Percentiles rank a stretch among this genome's conserved stretches.
These are phyloP conservation scores for Lepas anatifera DNA, from an alignment of 2,888 invertebrate genomes.

Conservation along the genomic window DNA sequence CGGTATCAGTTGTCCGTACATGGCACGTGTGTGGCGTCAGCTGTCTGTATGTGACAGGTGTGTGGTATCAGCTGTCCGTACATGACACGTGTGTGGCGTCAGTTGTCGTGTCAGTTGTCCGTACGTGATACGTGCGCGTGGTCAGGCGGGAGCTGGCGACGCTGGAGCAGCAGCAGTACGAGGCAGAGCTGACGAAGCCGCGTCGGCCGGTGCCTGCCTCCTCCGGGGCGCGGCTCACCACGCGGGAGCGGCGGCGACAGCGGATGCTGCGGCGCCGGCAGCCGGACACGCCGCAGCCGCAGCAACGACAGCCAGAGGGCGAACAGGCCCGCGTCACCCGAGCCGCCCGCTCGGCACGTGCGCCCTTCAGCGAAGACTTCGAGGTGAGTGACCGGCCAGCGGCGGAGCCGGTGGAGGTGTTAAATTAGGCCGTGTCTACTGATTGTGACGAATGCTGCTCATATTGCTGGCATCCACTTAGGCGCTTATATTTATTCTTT, in stretches of 20 bases:
- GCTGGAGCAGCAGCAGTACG: neutral
- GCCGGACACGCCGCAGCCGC: constrained; percentile 2
- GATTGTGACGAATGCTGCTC: neutral
- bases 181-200: neutral
- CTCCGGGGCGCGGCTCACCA: neutral
- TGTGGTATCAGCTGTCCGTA: no score
- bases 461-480: constrained; percentile 6
- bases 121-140: no score
- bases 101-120: no score
- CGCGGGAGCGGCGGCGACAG: neutral
- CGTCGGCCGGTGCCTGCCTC: neutral
- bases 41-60: no score
- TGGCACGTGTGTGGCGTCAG: no score
- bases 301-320: neutral
- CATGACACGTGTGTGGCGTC: no score
- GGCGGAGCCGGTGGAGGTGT: no score
- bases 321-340: neutral
- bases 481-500: no score
- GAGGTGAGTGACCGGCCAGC: constrained; percentile 17
- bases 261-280: neutral
- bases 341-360: constrained; percentile 1
- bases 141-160: neutral
- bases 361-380: constrained; percentile 14
- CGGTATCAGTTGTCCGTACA: no score
- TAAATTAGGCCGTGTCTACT: neutral